These are phyloP conservation scores for Tethya wilhelma DNA, from an alignment of 37 sponge, comb jelly and placozoan species.

Conservation along the genomic window DNA sequence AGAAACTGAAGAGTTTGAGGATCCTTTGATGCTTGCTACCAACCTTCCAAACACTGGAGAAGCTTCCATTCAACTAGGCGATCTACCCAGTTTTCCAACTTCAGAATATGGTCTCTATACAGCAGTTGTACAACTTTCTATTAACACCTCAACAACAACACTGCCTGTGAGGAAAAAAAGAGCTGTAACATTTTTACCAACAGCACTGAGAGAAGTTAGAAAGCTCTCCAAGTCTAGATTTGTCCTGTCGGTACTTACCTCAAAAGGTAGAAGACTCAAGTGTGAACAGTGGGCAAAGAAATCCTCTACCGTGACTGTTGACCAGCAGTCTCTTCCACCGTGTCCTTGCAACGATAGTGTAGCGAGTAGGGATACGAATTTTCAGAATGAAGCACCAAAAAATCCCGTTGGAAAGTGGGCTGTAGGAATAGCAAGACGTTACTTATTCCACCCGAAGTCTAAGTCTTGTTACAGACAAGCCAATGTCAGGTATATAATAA, in stretches of 20 bases:
- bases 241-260: neutral
- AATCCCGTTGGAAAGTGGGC: neutral
- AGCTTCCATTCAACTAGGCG: neutral
- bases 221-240: neutral
- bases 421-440: neutral
- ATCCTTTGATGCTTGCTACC: neutral
- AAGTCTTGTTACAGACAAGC: neutral
- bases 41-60: constrained; percentile 20
- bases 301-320: neutral
- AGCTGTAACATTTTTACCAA: neutral
- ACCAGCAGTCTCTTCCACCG: neutral
- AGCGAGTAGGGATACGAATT: neutral
- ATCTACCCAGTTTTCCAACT: neutral
- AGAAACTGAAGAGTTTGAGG: neutral
- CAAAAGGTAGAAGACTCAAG: neutral
- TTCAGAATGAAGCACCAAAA: neutral
- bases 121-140: neutral
- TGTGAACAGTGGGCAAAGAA: neutral
- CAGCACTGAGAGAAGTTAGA: neutral
- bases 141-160: neutral
- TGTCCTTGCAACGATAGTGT: neutral
- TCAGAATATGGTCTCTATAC: neutral
- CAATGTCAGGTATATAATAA: neutral
- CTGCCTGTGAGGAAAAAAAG: neutral
- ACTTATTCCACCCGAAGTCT: neutral